Evolutionary conservation across 2,113 vertebrate genomes (phyloP).

Genomic region (Sitta europaea): DNA sequence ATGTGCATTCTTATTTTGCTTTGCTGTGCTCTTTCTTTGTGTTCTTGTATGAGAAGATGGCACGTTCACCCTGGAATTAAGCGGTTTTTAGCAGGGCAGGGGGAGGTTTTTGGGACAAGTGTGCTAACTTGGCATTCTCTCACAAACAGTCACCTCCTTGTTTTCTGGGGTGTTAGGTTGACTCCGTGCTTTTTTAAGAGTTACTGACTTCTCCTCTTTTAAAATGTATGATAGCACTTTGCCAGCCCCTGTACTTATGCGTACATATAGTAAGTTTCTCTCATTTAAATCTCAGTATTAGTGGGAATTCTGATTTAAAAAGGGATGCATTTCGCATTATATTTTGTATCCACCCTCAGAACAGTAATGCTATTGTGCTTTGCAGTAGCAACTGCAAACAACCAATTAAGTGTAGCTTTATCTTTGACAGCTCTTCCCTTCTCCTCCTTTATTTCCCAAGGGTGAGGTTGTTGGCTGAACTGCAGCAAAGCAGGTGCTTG

Average conservation of each 20-base stretch:
- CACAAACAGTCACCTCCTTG: not conserved
- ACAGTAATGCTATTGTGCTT: not conserved
- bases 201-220: not conserved
- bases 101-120: not conserved
- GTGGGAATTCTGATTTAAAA: not conserved
- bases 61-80: not conserved
- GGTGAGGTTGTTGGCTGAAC: not conserved
- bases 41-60: not conserved
- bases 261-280: not conserved
- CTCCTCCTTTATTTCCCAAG: not conserved
- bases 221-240: not conserved
- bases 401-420: not conserved
- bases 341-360: not conserved
- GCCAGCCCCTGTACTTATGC: not conserved
- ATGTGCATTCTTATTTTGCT: conserved; percentile 14
- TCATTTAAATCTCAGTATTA: not conserved
- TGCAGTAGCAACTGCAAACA: not conserved
- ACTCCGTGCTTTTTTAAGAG: not conserved
- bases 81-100: not conserved
- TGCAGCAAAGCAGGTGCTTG: not conserved
- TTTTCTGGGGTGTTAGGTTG: not conserved
- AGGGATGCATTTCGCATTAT: not conserved
- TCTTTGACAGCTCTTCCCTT: not conserved
- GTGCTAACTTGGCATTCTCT: not conserved
- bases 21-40: conserved; percentile 14